phyloP scores from a whole-genome alignment of 2,888 invertebrate genomes.

The Epicampocera succincta region DNA sequence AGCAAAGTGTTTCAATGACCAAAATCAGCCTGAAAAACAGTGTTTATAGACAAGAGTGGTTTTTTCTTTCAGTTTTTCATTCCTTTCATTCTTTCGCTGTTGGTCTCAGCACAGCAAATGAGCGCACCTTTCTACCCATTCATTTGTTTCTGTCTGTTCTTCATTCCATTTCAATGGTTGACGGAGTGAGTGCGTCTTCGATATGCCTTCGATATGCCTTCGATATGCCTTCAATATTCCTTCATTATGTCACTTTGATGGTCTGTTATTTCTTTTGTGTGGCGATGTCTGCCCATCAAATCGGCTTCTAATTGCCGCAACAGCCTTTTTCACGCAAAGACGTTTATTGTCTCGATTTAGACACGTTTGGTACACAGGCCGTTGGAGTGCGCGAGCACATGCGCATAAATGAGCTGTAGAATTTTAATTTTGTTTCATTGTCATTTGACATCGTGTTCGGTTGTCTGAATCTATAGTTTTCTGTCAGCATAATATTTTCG shows the following conservation, averaged over 20 bases:
- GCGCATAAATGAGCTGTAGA: neutral
- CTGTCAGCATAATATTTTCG: neutral
- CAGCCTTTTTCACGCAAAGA: neutral
- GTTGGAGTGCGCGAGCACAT: neutral
- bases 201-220: too few species aligned
- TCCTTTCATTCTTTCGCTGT: conserved; percentile 29
- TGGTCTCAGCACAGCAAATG: conserved; percentile 31
- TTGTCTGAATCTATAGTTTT: conserved; percentile 21
- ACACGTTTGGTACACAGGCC: neutral
- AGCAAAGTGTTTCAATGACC: conserved; percentile 42
- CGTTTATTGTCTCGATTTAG: conserved; percentile 3
- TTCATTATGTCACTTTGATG: conserved; percentile 32
- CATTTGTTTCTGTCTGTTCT: conserved; percentile 9
- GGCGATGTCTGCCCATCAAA: conserved; percentile 37
- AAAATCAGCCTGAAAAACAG: conserved; percentile 1
- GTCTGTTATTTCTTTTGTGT: neutral
- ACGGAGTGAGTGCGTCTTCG: too few species aligned
- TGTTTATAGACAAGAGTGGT: neutral
- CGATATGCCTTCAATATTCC: conserved; percentile 16
- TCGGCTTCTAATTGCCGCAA: neutral
- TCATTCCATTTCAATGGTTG: conserved; percentile 24
- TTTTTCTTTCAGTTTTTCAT: neutral
- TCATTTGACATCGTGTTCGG: conserved; percentile 54
- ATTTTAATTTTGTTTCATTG: conserved; percentile 56
- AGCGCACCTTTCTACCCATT: conserved; percentile 26